Base-by-base conservation (phyloP, 2,797 vertebrate genomes). In the Pipistrellus pipistrellus region DNA sequence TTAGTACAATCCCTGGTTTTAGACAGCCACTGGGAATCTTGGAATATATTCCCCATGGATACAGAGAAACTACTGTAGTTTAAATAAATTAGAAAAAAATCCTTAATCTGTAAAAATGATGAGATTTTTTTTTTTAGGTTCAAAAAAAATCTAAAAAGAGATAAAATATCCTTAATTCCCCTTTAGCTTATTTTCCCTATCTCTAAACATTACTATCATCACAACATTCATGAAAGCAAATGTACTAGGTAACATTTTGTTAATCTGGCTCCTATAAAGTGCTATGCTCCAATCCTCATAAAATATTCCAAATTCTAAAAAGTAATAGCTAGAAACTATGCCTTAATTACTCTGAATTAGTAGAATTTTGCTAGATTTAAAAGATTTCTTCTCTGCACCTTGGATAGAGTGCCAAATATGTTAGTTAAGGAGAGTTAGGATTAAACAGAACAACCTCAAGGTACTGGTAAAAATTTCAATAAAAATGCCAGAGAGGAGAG, bases 401-500 rank as follows among this genome's bases (percentile, higher is more conserved):
- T 88, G 25, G 75, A 78, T 30, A 11, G 8, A 76, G 18, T 81
- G 30, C 21, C 68, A 84, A 66, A 57, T 53, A 38, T 84, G 55
- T 27, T 57, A 83, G 30, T 25, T 57, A 35, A 2, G 4, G 12
- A 90, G n/a, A 68, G 17, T 44, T 44, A 89, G 21, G 53, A 55
- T 48, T 44, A 90, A 90, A 59, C 14, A 90, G n/a, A 94, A 62
- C 41, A 78, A 81, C 75, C 88, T 89, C 38, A 86, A 86, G n/a
- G 21, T 71, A 62, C 17, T 27, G 21, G n/a, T 72, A 92, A 57
- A 77, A 84, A 27, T 81, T 85, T 85, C 73, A 90, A 68, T 48
- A 82, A 81, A 27, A 51, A 41, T n/a, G 44, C 13, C 48, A 76
- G 27, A 46, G 23, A 88, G 20, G 38, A 8, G 6, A 62, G 6